phyloP scores from a whole-genome alignment of 1,140 invertebrate genomes.

The Hydropsyche tenuis region DNA sequence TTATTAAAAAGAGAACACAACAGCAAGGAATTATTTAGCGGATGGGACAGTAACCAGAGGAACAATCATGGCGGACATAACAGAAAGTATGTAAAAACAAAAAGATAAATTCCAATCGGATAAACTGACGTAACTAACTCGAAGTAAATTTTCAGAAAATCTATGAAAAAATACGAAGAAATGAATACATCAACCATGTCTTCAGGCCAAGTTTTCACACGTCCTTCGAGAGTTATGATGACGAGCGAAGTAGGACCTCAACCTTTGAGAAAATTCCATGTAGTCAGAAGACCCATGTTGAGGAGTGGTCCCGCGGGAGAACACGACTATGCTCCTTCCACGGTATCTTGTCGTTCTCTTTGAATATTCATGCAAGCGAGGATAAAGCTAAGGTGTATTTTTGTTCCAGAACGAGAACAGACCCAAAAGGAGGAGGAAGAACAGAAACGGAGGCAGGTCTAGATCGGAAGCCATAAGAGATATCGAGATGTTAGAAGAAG shows the following conservation, averaged over 20 bases:
- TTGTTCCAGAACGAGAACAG: background rate
- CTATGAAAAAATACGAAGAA: slow-evolving; percentile 40
- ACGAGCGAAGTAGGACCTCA: slow-evolving; percentile 26
- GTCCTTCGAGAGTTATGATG: slow-evolving; percentile 41
- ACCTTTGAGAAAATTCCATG: slow-evolving; percentile 25
- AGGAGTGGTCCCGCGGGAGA: slow-evolving; percentile 39
- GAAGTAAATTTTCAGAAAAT: slow-evolving; percentile 24
- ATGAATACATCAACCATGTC: background rate
- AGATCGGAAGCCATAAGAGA: background rate
- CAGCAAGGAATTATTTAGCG: slow-evolving; percentile 30
- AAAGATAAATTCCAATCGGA: background rate
- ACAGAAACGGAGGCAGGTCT: background rate
- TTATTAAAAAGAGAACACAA: background rate
- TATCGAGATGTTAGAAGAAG: slow-evolving; percentile 1
- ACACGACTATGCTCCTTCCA: slow-evolving; percentile 26
- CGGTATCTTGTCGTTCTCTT: slow-evolving; percentile 15
- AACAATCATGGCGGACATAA: background rate
- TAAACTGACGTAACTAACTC: background rate
- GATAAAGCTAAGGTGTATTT: no score
- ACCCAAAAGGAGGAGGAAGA: background rate
- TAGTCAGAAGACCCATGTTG: slow-evolving; percentile 35
- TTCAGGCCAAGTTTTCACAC: slow-evolving; percentile 23
- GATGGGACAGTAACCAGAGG: slow-evolving; percentile 31
- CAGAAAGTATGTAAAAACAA: slow-evolving; percentile 31
- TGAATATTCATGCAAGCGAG: background rate